Evolutionary conservation across 2,113 vertebrate genomes (phyloP).

Genomic region (Poecile atricapillus): DNA sequence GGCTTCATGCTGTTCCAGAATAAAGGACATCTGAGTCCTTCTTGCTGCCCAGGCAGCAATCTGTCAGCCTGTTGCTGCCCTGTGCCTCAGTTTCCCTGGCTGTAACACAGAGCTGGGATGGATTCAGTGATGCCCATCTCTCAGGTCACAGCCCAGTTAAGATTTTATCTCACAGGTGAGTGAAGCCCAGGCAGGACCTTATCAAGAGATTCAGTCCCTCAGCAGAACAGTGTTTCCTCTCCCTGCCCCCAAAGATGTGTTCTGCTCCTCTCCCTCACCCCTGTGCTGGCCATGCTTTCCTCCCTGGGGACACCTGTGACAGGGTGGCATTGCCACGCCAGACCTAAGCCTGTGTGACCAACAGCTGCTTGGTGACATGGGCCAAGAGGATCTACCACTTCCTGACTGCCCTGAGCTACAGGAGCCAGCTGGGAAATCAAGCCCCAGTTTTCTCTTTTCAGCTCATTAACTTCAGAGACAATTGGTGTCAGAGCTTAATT

Average conservation of each 20-base stretch:
- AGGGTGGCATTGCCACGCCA: background rate
- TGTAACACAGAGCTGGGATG: background rate
- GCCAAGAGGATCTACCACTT: background rate
- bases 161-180: background rate
- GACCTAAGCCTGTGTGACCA: background rate
- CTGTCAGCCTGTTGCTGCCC: background rate
- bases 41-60: background rate
- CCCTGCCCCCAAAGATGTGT: background rate
- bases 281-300: background rate
- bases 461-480: background rate
- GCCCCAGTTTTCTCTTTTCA: background rate
- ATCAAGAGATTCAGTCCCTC: background rate
- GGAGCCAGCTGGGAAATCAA: background rate
- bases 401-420: background rate
- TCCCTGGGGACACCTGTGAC: background rate
- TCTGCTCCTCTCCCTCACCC: background rate
- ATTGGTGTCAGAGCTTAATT: background rate
- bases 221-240: background rate
- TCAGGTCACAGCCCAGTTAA: background rate
- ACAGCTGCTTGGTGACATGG: background rate
- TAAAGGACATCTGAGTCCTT: background rate
- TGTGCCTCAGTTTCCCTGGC: background rate
- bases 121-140: background rate
- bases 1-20: background rate
- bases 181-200: background rate